Base-by-base conservation (phyloP, 2,888 invertebrate species). In the Ormyrus rosae region DNA sequence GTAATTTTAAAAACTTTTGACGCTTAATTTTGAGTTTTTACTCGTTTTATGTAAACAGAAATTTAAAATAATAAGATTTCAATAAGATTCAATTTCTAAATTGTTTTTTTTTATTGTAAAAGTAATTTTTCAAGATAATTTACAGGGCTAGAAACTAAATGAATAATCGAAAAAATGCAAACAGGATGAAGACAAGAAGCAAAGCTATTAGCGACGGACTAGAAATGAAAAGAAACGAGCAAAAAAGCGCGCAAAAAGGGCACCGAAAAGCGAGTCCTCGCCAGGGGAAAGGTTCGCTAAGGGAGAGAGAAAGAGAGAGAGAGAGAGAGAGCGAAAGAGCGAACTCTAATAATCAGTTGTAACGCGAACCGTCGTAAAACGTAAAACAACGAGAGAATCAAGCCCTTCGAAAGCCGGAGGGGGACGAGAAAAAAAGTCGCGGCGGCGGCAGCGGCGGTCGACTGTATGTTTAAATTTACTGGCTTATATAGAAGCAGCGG, bases 281-380 rank as follows among this genome's bases (percentile, higher is more conserved):
- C 2, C 45, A 6, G 11, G 19, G 19, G 19, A 19, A 19, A 19
- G 19, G 19, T 19, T 19, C 19, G 19, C 19, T 19, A 19, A 6
- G 19, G 19, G n/a, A 19, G 71, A 58, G 51, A 56, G 55, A 69
- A 73, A 83, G 78, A 51, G 51, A 56, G 55, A 82, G 81, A 83
- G 78, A 51, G 51, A 56, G 55, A 82, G 81, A 83, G 86, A 85
- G 84, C 19, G 19, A 19, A 19, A 19, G 19, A 19, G 19, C 19
- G 19, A 19, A 19, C 87, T 86, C 87, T 90, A 90, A 90, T 90
- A 90, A 90, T 90, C 90, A 90, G 89, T 90, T 90, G 90, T 89
- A 90, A 89, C 88, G 88, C 86, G 88, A 89, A 88, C 89, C 89
- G 87, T 89, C 89, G 88, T 88, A 89, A 89, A 89, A 88, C 88